phyloP scores from a whole-genome alignment of 2,888 invertebrate genomes.

The Drosophila kuntzei region DNA sequence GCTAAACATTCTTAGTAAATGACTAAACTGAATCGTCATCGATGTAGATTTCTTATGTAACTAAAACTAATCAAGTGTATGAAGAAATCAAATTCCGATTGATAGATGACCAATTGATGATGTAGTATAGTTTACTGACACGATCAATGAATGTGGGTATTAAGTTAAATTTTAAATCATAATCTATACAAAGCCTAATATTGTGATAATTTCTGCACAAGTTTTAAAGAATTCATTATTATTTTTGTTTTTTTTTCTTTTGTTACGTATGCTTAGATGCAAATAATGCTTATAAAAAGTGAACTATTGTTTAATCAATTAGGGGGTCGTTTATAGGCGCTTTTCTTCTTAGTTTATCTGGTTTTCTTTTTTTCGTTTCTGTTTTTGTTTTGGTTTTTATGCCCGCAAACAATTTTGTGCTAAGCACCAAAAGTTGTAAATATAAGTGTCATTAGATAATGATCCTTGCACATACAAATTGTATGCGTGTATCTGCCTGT shows the following conservation, averaged over 20 bases:
- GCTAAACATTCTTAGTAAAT: conserved; percentile 58
- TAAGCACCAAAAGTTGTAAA: conserved; percentile 68
- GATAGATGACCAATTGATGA: conserved; percentile 12
- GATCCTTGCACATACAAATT: conserved; percentile 48
- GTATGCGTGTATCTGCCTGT: conserved; percentile 35
- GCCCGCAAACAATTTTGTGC: conserved; percentile 69
- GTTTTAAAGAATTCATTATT: conserved; percentile 28
- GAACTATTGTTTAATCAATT: conserved; percentile 25
- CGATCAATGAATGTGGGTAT: conserved; percentile 18
- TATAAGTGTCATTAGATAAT: conserved; percentile 48
- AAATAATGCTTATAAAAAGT: conserved; percentile 21
- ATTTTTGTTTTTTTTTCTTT: conserved; percentile 1
- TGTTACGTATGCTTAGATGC: conserved; percentile 13
- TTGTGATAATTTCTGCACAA: conserved; percentile 20
- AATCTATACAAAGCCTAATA: conserved; percentile 45
- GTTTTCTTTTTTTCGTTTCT: conserved; percentile 23
- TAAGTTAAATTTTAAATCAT: conserved; percentile 40
- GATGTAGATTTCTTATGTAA: conserved; percentile 33
- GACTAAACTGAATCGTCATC: conserved; percentile 58
- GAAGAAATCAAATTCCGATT: conserved; percentile 29
- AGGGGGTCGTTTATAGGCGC: conserved; percentile 32
- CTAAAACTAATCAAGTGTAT: conserved; percentile 44
- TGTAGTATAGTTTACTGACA: not conserved
- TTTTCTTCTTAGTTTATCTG: conserved; percentile 43
- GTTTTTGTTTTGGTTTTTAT: conserved; percentile 54